Conservation (phyloP, 2,113 vertebrate species). For the Aleadryas rufinucha region DNA sequence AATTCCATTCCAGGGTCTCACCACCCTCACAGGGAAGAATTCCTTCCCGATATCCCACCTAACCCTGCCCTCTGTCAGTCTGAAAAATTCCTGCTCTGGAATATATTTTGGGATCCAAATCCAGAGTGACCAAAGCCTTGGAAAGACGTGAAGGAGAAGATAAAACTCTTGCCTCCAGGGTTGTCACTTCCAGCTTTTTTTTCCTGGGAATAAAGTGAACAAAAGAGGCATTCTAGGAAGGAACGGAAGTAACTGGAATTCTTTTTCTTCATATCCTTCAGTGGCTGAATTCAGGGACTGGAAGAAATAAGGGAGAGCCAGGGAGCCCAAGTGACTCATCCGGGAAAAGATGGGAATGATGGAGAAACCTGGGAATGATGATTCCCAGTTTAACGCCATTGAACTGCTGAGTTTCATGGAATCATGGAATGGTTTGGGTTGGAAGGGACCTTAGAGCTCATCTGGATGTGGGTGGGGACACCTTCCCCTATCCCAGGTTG, state of each 20-base stretch:
- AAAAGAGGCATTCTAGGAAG: not conserved
- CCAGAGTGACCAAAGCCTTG: not conserved
- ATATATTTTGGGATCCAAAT: not conserved
- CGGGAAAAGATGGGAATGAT: not conserved
- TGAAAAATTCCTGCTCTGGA: not conserved
- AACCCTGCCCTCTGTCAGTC: not conserved
- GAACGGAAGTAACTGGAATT: not conserved
- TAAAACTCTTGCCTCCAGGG: not conserved
- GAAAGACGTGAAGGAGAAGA: not conserved
- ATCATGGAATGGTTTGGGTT: not conserved
- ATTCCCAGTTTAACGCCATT: accelerated
- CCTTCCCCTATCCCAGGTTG: not conserved
- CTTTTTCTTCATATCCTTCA: not conserved
- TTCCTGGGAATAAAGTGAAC: not conserved
- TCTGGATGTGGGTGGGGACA: not conserved
- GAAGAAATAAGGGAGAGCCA: not conserved
- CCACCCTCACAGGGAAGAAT: not conserved
- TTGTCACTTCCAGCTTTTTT: not conserved
- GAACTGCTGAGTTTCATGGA: accelerated
- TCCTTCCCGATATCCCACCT: not conserved
- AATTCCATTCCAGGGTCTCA: not conserved
- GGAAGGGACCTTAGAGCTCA: not conserved
- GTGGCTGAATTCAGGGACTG: not conserved
- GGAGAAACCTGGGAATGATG: not conserved
- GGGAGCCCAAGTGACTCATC: accelerated